Evolutionary conservation across 1,140 invertebrate species (phyloP).

Genomic region (Potamilus streckersoni): DNA sequence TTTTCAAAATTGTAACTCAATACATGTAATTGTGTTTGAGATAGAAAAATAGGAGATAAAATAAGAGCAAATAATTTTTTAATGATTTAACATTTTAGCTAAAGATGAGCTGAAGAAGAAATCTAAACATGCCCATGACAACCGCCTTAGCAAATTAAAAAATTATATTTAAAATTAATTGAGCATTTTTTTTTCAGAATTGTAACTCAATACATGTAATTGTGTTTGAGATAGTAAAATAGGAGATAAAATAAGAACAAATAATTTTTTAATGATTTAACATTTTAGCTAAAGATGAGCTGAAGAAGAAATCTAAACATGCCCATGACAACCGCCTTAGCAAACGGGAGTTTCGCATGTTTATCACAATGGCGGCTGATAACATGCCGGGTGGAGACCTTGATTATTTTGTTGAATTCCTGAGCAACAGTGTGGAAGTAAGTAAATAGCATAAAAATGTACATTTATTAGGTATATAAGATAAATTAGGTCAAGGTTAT

Average conservation of each 20-base stretch:
- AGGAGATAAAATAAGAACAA: neutral
- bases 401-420: slow-evolving; percentile 64
- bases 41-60: neutral
- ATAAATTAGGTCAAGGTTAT: no score
- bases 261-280: neutral
- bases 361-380: slow-evolving; percentile 54
- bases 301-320: slow-evolving; percentile 54
- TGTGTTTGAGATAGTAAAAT: neutral
- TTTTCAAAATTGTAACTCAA: no score
- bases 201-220: no score
- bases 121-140: slow-evolving; percentile 52
- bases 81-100: slow-evolving; percentile 35
- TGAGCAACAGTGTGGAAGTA: slow-evolving; percentile 63
- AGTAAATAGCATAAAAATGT: neutral
- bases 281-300: slow-evolving; percentile 45
- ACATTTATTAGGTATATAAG: no score
- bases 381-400: slow-evolving; percentile 60
- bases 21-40: no score
- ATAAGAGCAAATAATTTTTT: neutral
- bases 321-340: slow-evolving; percentile 55
- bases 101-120: slow-evolving; percentile 50
- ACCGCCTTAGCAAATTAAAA: slow-evolving; percentile 57
- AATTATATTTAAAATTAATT: no score
- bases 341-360: slow-evolving; percentile 62
- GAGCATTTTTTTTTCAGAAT: no score